Base-by-base conservation (phyloP, 2,797 vertebrate species). In the Sorex maritimensis region DNA sequence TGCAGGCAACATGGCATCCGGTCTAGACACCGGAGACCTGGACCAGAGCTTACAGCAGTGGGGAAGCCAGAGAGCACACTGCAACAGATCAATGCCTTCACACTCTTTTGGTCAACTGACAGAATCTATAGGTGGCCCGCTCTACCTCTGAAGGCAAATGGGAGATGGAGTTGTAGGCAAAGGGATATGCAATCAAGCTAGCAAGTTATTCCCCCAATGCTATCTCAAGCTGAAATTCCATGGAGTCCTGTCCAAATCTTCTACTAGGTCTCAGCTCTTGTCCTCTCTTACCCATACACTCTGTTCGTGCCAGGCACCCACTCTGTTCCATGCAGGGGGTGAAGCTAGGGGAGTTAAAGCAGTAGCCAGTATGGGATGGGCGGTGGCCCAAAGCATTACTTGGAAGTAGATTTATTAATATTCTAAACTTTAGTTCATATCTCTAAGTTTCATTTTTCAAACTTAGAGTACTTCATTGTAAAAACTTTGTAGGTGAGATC, bases 321-420 rank as follows among this genome's bases (percentile, higher is more conserved):
- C 49, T 52, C 49, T 52, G 6, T 52, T 52, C 49, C 13, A 52
- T 11, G 49, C 10, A 8, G 49, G 17, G 58, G 19, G 11, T n/a
- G 24, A 86, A 55, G 52, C 46, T 0, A 26, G 3, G 41, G 14
- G 41, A 63, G 38, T 15, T 13, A 24, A 7, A 24, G 38, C 9
- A 21, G 69, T 0, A 44, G n/a, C 15, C 19, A n/a, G 19, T 34
- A 13, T 19, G 2, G 12, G 49, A 19, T 26, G 30, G 77, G 46
- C 17, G 38, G 23, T 34, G 4, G 17, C 34, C 77, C 2, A 1
- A 14, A 7, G 0, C 8, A 24, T 9, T 5, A 8, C 8, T 17
- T 41, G 28, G 63, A 49, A 8, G 12, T 24, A 17, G 71, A 69
- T 17, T 55, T 46, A 17, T 58, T 30, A 30, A 30, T 12, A 2